These are phyloP conservation scores for Apotomis betuletana DNA, from an alignment of 2,888 invertebrate species.

Conservation along the genomic window DNA sequence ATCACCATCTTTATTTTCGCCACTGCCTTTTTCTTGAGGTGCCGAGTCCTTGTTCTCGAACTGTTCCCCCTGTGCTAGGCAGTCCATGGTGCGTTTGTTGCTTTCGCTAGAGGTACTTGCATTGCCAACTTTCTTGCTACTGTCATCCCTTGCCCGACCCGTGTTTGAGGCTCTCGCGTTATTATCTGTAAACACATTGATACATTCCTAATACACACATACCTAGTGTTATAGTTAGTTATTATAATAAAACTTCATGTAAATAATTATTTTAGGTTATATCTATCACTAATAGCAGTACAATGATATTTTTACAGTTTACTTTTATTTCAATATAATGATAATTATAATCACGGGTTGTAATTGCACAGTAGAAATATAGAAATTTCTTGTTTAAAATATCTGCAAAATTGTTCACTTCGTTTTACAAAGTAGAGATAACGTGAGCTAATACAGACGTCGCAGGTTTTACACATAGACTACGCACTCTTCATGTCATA, in stretches of 20 bases:
- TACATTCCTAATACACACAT: conserved; percentile 29
- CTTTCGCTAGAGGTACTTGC: conserved; percentile 68
- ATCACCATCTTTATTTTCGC: conserved; percentile 68
- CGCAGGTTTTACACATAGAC: conserved; percentile 2
- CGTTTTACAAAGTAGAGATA: background rate
- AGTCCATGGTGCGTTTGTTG: conserved; percentile 75
- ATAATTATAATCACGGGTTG: no score
- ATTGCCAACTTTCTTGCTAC: conserved; percentile 73
- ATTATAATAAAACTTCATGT: background rate
- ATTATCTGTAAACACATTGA: conserved; percentile 61
- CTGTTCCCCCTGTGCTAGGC: conserved; percentile 77
- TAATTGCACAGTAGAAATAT: background rate
- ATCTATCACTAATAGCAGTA: background rate
- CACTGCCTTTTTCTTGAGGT: conserved; percentile 66
- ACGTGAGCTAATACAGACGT: background rate
- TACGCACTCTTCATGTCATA: conserved; percentile 2
- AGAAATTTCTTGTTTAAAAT: background rate
- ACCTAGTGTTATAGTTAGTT: no score
- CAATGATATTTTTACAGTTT: background rate
- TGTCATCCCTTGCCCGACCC: conserved; percentile 78
- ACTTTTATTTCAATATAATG: no score
- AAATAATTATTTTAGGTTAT: conserved; percentile 9
- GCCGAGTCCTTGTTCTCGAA: conserved; percentile 72
- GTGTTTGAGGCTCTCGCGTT: conserved; percentile 70
- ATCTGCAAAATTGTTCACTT: background rate